Evolutionary conservation across 2,797 vertebrate species (phyloP), one percentile per base, ranked within the genome.

Genomic region (Scleropages formosus): DNA sequence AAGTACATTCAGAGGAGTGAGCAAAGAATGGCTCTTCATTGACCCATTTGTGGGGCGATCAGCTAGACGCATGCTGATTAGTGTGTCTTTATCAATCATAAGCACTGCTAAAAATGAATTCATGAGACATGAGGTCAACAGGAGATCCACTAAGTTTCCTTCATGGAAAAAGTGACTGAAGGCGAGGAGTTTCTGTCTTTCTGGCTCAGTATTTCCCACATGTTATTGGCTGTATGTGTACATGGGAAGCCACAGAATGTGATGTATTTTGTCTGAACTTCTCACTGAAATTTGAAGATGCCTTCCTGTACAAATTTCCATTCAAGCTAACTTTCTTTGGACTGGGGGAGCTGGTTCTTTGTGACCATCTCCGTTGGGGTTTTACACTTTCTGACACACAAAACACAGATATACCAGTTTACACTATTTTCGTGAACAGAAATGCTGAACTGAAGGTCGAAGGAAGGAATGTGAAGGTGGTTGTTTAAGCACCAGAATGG

Each of bases 161-260:
- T 31, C n/a, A 6, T 46, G 16, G 31, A 18, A 66, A 66, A 46
- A 18, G 10, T 24, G 62, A 7, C 9, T 12, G 15, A 4, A 31
- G 18, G 64, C 15, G 66, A 46, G 16, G 26, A 18, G 27, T n/a
- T 4, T 1, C 15, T 66, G 64, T 39, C 31, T 44, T 46, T 64
- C 26, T 11, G n/a, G n/a, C n/a, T n/a, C n/a, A n/a, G n/a, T n/a
- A n/a, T n/a, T n/a, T n/a, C n/a, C n/a, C n/a, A n/a, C n/a, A n/a
- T n/a, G n/a, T n/a, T n/a, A n/a, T n/a, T n/a, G n/a, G n/a, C n/a
- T n/a, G n/a, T n/a, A n/a, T n/a, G n/a, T n/a, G n/a, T 39, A 64
- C 13, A 74, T 27, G 60, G 47, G 27, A 63, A 64, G 60, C 72
- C 60, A 44, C 72, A 65, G 61, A 74, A 51, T 66, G 10, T 65